phyloP scores from a whole-genome alignment of 2,888 invertebrate species.

The Melieria picta region DNA sequence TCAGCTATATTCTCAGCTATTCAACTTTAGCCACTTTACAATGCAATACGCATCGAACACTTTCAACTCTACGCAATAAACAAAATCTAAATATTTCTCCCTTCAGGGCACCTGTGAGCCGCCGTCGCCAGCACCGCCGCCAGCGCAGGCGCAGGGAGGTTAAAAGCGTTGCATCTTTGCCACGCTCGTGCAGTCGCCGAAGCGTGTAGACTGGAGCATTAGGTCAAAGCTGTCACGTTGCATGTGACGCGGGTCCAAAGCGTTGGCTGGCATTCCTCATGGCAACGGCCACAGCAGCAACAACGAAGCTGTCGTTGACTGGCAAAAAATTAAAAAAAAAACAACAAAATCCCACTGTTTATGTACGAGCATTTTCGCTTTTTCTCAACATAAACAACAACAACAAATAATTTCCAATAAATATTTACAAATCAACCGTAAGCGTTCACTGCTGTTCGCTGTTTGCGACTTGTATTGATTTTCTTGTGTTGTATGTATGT shows the following conservation, averaged over 20 bases:
- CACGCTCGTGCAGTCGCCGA: not conserved
- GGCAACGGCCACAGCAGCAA: too few relatives aligned
- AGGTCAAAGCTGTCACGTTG: constrained; percentile 21
- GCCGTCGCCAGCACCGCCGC: not conserved
- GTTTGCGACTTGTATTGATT: not conserved
- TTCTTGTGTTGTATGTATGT: too few relatives aligned
- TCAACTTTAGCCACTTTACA: too few relatives aligned
- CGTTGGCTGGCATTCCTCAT: not conserved
- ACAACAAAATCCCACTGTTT: too few relatives aligned
- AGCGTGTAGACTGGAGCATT: constrained; percentile 20
- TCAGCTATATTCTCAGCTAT: too few relatives aligned
- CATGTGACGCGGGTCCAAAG: constrained; percentile 1
- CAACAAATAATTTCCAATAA: constrained; percentile 3
- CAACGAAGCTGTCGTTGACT: too few relatives aligned
- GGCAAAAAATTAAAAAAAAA: too few relatives aligned
- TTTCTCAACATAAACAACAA: too few relatives aligned
- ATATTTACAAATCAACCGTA: constrained; percentile 6
- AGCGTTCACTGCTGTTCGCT: not conserved
- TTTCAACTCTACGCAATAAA: too few relatives aligned
- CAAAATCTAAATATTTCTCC: not conserved
- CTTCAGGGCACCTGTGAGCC: not conserved
- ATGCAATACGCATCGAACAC: too few relatives aligned
- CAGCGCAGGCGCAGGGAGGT: not conserved
- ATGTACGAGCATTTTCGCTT: too few relatives aligned
- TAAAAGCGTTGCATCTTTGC: not conserved